Evolutionary conservation across 2,888 invertebrate species (phyloP).

Genomic region (Proisotoma minuta): DNA sequence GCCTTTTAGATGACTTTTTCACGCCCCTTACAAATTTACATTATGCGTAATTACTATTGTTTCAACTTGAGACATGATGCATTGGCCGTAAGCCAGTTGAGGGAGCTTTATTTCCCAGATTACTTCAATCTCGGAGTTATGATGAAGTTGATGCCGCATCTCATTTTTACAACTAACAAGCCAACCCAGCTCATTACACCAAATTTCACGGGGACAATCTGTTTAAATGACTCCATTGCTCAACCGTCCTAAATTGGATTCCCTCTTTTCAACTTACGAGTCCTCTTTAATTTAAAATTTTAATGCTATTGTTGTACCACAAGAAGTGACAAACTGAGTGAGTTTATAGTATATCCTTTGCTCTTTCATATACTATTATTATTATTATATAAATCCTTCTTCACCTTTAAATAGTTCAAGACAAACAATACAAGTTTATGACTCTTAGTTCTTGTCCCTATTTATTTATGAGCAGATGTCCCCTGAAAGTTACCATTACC

Average conservation of each 20-base stretch:
- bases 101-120: not conserved
- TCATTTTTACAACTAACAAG: slow-evolving; percentile 5
- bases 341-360: not conserved
- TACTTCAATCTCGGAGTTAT: slow-evolving; percentile 6
- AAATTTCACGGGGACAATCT: not conserved
- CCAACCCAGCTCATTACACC: not conserved
- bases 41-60: slow-evolving; percentile 47
- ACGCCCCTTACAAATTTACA: slow-evolving; percentile 47
- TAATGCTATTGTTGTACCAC: not conserved
- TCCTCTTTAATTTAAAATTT: slow-evolving; percentile 1
- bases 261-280: not conserved
- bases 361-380: too few relatives aligned
- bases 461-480: too few relatives aligned
- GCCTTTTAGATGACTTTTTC: slow-evolving; percentile 47
- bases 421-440: too few relatives aligned
- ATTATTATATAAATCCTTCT: too few relatives aligned
- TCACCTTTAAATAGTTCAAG: too few relatives aligned
- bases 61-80: slow-evolving; percentile 12
- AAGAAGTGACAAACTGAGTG: not conserved
- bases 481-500: too few relatives aligned
- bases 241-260: slow-evolving; percentile 11
- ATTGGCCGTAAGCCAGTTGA: not conserved
- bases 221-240: slow-evolving; percentile 1
- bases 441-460: too few relatives aligned
- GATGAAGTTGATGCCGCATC: slow-evolving; percentile 8